Evolutionary conservation across 1,140 invertebrate species (phyloP).

Genomic region (Drosophila mauritiana): DNA sequence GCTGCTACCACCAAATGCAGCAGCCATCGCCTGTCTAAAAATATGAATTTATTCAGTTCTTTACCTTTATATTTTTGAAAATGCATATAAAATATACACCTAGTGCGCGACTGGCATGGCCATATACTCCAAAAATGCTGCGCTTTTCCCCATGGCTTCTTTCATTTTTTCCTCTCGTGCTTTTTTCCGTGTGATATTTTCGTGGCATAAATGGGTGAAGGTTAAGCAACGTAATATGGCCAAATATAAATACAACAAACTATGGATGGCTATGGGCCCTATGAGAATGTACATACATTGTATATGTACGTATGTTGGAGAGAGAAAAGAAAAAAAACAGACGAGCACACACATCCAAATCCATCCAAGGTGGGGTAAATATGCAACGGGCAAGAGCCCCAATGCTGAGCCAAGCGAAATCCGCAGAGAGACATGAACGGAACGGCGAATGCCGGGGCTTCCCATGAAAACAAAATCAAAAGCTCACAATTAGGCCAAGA

Average conservation of each 20-base stretch:
- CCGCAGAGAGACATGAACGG: constrained; percentile 5
- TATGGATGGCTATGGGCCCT: constrained; percentile 37
- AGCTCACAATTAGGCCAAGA: constrained; percentile 79
- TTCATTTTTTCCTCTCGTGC: neutral
- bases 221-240: constrained; percentile 71
- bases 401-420: constrained; percentile 63
- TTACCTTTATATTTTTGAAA: neutral
- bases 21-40: constrained; percentile 24
- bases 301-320: constrained; percentile 6
- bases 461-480: constrained; percentile 78
- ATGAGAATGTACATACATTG: constrained; percentile 7
- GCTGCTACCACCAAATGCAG: constrained; percentile 21
- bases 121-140: constrained; percentile 19
- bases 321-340: constrained; percentile 27
- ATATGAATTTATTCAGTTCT: constrained; percentile 31
- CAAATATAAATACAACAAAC: constrained; percentile 62
- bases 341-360: constrained; percentile 31
- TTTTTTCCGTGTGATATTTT: constrained; percentile 32
- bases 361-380: constrained; percentile 70
- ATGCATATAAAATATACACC: constrained; percentile 13
- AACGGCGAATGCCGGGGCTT: constrained; percentile 27
- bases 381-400: constrained; percentile 36
- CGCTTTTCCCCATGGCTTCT: constrained; percentile 20
- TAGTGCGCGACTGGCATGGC: neutral
- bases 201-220: constrained; percentile 69